Conservation (phyloP, 2,888 invertebrate species). For the Hetaerina titia region DNA sequence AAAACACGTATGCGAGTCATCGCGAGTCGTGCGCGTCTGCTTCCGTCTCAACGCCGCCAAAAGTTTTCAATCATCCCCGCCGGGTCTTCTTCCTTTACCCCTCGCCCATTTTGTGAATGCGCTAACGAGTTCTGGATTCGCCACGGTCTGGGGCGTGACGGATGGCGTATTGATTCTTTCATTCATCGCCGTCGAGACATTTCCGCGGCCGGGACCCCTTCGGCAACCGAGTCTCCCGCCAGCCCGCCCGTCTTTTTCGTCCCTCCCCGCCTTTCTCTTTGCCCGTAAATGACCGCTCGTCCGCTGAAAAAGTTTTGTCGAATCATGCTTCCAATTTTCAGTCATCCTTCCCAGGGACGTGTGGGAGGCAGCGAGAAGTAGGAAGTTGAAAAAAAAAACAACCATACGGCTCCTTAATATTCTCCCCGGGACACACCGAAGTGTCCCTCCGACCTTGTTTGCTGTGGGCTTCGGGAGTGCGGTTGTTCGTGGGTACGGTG, state of each 20-base stretch:
- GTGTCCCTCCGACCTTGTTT: not conserved
- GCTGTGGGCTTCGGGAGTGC: not conserved
- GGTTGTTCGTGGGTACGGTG: not conserved
- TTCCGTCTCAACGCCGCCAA: not conserved
- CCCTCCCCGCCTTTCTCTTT: not conserved
- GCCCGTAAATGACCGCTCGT: not conserved
- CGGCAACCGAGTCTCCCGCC: not conserved
- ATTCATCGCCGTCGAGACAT: conserved; percentile 21
- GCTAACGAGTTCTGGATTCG: conserved; percentile 66
- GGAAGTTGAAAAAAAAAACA: not conserved
- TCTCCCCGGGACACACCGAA: not conserved
- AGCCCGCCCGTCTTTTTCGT: not conserved
- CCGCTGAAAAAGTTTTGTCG: not conserved
- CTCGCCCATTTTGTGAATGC: not conserved
- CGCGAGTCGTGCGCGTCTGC: not conserved
- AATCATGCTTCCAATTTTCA: conserved; percentile 21
- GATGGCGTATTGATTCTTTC: conserved; percentile 61
- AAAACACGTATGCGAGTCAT: not conserved
- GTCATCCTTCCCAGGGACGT: not conserved
- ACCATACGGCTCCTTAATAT: not conserved
- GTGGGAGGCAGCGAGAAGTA: not conserved
- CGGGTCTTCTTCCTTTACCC: not conserved
- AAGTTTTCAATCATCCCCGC: conserved; percentile 33
- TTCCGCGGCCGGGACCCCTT: conserved; percentile 20
- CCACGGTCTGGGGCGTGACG: conserved; percentile 44